A percentile compares a stretch with the other conserved stretches of the same genome.
Conservation (phyloP, 2,113 vertebrate genomes). For the Neolamprologus brichardi region DNA sequence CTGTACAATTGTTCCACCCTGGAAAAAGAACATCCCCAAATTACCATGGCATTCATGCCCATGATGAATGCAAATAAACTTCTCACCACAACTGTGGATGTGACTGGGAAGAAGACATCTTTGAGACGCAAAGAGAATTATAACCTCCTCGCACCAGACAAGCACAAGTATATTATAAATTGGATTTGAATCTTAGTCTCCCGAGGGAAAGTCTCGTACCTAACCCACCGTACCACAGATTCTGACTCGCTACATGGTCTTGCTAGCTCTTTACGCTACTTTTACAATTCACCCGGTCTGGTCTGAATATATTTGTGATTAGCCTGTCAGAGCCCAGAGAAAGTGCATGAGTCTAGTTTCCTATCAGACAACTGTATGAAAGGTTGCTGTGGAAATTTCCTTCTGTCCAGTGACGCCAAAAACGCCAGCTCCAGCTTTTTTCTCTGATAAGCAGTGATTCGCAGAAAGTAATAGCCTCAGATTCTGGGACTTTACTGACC, state of each 20-base stretch:
- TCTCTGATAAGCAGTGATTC: neutral
- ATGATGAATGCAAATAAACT: neutral
- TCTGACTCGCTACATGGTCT: neutral
- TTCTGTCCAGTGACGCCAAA: neutral
- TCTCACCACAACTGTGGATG: neutral
- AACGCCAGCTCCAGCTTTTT: neutral
- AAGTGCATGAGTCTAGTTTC: neutral
- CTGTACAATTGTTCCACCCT: neutral
- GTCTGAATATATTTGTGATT: neutral
- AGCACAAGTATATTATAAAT: neutral
- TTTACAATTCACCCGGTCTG: neutral
- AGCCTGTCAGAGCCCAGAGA: neutral
- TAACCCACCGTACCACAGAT: neutral
- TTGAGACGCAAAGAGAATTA: conserved; percentile 6
- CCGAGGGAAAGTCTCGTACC: neutral
- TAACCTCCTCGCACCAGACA: neutral
- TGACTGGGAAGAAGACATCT: conserved; percentile 32
- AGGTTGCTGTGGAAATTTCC: neutral
- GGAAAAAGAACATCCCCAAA: neutral
- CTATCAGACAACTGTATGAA: neutral
- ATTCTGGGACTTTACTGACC: neutral
- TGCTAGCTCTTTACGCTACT: neutral
- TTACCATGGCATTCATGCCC: neutral
- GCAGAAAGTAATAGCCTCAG: neutral
- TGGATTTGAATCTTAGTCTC: neutral